phyloP scores from a whole-genome alignment of 2,113 vertebrate species.

The human (Homo sapiens) region DNA sequence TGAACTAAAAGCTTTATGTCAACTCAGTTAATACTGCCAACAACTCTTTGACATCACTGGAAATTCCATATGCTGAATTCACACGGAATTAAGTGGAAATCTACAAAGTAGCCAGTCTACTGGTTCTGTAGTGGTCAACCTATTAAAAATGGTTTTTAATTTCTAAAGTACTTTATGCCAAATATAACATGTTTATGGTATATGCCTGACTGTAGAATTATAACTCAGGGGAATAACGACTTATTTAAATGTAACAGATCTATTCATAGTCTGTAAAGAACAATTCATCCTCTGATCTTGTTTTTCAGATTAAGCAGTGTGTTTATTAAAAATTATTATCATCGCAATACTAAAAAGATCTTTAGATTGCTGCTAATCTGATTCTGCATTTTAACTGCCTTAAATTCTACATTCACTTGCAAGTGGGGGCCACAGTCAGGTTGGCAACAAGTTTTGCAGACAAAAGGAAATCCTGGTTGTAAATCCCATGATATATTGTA shows the following conservation, averaged over 20 bases:
- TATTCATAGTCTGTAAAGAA: slow-evolving; percentile 18
- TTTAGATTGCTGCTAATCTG: not conserved
- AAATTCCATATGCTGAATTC: slow-evolving; percentile 34
- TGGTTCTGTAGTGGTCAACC: not conserved
- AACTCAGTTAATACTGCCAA: not conserved
- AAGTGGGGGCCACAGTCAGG: not conserved
- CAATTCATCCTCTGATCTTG: not conserved
- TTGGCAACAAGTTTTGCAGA: slow-evolving; percentile 60
- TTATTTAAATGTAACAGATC: slow-evolving; percentile 39
- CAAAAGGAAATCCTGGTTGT: slow-evolving; percentile 59
- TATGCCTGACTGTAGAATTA: not conserved
- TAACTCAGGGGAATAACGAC: not conserved
- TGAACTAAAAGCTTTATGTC: slow-evolving; percentile 21
- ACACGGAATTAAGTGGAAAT: slow-evolving; percentile 33
- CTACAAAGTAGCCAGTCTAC: not conserved
- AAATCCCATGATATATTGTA: slow-evolving; percentile 58
- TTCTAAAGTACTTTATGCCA: slow-evolving; percentile 30
- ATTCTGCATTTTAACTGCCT: slow-evolving; percentile 48
- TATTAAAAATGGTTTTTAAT: slow-evolving; percentile 2
- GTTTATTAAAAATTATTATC: slow-evolving; percentile 25
- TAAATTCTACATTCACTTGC: slow-evolving; percentile 33
- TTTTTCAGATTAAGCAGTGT: slow-evolving; percentile 28
- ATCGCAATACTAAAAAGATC: not conserved
- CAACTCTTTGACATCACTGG: not conserved
- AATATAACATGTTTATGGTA: slow-evolving; percentile 25